Evolutionary conservation across 2,113 vertebrate genomes (phyloP).

Genomic region (Microtus oregoni): DNA sequence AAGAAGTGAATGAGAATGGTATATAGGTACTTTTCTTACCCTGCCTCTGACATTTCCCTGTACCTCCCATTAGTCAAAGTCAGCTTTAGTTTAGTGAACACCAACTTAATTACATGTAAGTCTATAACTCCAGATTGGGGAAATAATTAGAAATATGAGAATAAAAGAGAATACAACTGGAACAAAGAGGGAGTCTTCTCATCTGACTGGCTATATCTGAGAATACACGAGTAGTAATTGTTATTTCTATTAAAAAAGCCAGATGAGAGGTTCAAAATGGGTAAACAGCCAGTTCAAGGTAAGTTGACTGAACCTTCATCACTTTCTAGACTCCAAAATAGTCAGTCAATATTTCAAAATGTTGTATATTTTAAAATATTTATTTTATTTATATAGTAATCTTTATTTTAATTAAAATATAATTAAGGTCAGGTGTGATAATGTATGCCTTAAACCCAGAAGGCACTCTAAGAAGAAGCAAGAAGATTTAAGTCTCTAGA

Average conservation of each 20-base stretch:
- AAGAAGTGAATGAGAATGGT: neutral
- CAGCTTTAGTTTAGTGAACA: neutral
- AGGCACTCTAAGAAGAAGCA: neutral
- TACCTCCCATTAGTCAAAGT: neutral
- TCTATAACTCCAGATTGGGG: neutral
- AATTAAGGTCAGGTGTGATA: neutral
- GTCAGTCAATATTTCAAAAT: neutral
- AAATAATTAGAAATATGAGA: neutral
- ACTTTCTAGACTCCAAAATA: neutral
- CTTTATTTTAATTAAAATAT: neutral
- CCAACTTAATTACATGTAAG: neutral
- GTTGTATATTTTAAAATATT: neutral
- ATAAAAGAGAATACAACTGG: neutral
- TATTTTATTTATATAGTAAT: neutral
- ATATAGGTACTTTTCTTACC: neutral
- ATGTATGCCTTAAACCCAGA: neutral
- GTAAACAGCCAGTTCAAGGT: neutral
- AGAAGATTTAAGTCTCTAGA: neutral
- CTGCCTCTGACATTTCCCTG: neutral
- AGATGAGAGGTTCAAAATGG: neutral
- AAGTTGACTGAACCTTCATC: neutral
- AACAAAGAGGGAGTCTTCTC: neutral
- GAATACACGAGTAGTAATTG: neutral
- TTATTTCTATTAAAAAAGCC: neutral
- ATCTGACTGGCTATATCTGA: neutral